These are phyloP conservation scores for Alauda arvensis DNA, from an alignment of 2,797 vertebrate species.

Conservation along the genomic window DNA sequence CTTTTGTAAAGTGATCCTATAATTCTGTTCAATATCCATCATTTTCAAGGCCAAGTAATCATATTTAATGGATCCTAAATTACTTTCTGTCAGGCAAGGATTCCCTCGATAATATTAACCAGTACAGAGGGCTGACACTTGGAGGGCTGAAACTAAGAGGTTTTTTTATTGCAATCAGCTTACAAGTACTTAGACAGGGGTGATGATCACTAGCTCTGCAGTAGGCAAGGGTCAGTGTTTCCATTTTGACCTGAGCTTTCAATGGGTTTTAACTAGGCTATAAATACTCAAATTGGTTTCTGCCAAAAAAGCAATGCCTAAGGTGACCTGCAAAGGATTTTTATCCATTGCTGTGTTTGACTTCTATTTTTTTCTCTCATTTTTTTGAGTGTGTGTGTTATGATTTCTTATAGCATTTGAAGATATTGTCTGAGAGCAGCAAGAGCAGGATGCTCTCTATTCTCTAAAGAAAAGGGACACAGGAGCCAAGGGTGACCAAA, in stretches of 20 bases:
- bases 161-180: constrained; percentile 60
- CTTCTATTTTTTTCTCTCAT: background rate
- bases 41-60: constrained; percentile 79
- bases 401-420: background rate
- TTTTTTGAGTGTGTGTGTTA: background rate
- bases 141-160: constrained; percentile 51
- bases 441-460: background rate
- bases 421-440: background rate
- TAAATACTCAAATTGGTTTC: constrained; percentile 37
- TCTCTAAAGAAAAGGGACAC: background rate
- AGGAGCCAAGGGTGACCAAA: background rate
- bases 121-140: constrained; percentile 60
- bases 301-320: constrained; percentile 20
- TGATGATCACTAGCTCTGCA: background rate
- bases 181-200: constrained; percentile 34
- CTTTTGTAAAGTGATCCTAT: constrained; percentile 77
- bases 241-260: constrained; percentile 32
- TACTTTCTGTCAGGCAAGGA: constrained; percentile 73
- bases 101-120: constrained; percentile 74
- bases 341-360: background rate
- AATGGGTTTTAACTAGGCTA: constrained; percentile 25
- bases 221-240: constrained; percentile 14
- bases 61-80: constrained; percentile 80
- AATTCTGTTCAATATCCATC: constrained; percentile 78
- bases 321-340: constrained; percentile 23